These are phyloP conservation scores for Triops longicaudatus DNA, from an alignment of 1,140 invertebrate genomes.

Conservation along the genomic window DNA sequence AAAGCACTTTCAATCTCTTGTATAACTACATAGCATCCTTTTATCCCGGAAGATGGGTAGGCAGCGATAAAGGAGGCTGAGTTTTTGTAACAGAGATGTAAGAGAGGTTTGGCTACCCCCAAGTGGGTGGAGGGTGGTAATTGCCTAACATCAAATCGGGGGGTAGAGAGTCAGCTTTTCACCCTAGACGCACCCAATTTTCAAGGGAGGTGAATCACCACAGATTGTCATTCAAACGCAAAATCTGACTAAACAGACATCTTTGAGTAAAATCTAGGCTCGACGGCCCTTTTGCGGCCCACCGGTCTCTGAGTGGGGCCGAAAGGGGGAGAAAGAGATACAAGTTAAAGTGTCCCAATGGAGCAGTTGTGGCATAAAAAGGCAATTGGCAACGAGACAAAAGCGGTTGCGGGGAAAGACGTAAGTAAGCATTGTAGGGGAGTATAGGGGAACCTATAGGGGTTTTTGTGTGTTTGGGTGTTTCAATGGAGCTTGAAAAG, in stretches of 20 bases:
- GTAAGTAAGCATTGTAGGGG: too few relatives aligned
- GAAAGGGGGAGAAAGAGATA: neutral
- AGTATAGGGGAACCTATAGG: too few relatives aligned
- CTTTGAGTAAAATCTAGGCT: neutral
- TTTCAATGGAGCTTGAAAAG: too few relatives aligned
- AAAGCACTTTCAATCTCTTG: neutral
- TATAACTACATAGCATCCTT: conserved; percentile 5
- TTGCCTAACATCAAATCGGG: neutral
- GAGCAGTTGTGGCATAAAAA: conserved; percentile 6
- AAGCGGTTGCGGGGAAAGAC: too few relatives aligned
- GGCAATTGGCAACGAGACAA: neutral
- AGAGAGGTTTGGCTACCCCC: too few relatives aligned
- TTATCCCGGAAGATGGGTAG: neutral
- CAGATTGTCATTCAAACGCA: neutral
- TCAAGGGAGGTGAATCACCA: neutral
- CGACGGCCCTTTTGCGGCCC: too few relatives aligned
- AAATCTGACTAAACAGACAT: neutral
- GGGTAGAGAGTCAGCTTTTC: neutral
- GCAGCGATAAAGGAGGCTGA: neutral
- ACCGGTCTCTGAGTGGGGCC: too few relatives aligned
- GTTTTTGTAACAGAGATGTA: neutral
- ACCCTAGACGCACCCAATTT: neutral
- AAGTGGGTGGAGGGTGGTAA: neutral
- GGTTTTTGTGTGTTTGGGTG: too few relatives aligned
- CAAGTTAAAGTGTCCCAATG: neutral